Evolutionary conservation across 2,888 invertebrate genomes (phyloP).

Genomic region (Eupithecia inturbata): DNA sequence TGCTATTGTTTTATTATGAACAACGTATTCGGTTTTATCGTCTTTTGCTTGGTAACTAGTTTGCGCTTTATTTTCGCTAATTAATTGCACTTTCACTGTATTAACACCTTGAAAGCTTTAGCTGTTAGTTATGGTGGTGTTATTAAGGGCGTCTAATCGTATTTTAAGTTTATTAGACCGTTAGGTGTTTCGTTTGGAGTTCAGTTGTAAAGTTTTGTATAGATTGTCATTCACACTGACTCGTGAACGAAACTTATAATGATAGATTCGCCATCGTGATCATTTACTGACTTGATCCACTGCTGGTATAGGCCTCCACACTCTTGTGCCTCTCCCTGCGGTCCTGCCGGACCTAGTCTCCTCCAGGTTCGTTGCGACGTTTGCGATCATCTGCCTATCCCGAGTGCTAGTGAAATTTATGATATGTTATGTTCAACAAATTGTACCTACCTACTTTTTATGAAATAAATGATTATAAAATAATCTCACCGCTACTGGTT

Average conservation of each 20-base stretch:
- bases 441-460: too few species aligned
- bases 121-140: constrained; percentile 44
- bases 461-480: too few species aligned
- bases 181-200: background rate
- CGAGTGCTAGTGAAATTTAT: background rate
- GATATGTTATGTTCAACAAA: too few species aligned
- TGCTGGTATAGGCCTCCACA: background rate
- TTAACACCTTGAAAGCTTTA: constrained; percentile 48
- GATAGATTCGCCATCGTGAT: background rate
- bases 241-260: background rate
- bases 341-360: background rate
- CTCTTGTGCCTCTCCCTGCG: background rate
- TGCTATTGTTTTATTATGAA: constrained; percentile 42
- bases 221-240: background rate
- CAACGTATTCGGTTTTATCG: constrained; percentile 38
- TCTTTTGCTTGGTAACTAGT: constrained; percentile 47
- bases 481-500: too few species aligned
- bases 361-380: background rate
- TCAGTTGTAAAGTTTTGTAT: background rate
- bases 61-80: constrained; percentile 56
- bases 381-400: background rate
- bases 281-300: background rate
- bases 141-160: background rate
- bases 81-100: constrained; percentile 62
- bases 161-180: background rate